Percentiles rank a stretch among this genome's conserved stretches.
These are phyloP conservation scores for Acanthosepion pharaonis DNA, from an alignment of 2,888 invertebrate genomes.

Conservation along the genomic window DNA sequence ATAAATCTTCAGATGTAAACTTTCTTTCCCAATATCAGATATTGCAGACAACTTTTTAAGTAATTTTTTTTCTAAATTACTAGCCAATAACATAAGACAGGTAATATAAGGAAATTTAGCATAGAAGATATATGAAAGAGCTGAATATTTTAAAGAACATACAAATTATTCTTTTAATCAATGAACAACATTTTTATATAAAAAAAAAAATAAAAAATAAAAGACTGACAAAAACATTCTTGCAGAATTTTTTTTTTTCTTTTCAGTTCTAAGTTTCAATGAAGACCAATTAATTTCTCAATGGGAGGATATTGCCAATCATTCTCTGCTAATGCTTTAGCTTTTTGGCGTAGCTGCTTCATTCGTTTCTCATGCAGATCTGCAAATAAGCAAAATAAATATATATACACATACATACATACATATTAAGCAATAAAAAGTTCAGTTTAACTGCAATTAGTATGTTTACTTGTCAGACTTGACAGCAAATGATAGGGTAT, in stretches of 20 bases:
- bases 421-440: not conserved
- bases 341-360: slow-evolving; percentile 55
- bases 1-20: too few species aligned
- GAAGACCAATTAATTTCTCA: slow-evolving; percentile 55
- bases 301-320: slow-evolving; percentile 56
- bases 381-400: slow-evolving; percentile 46
- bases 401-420: too few species aligned
- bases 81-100: too few species aligned
- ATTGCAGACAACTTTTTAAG: too few species aligned
- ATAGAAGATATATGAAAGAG: too few species aligned
- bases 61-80: too few species aligned
- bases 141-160: too few species aligned
- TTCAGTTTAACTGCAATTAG: not conserved
- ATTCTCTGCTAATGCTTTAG: slow-evolving; percentile 55
- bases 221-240: not conserved
- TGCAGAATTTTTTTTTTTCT: too few species aligned
- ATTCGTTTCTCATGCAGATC: slow-evolving; percentile 56
- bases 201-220: not conserved
- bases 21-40: too few species aligned
- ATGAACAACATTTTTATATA: too few species aligned
- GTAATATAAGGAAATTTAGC: too few species aligned
- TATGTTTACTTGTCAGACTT: not conserved
- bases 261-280: slow-evolving; percentile 50
- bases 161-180: too few species aligned
- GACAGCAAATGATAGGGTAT: not conserved